Evolutionary conservation across 1,140 invertebrate genomes (phyloP), one percentile per base, ranked within the genome.

Genomic region (Homalodisca vitripennis): DNA sequence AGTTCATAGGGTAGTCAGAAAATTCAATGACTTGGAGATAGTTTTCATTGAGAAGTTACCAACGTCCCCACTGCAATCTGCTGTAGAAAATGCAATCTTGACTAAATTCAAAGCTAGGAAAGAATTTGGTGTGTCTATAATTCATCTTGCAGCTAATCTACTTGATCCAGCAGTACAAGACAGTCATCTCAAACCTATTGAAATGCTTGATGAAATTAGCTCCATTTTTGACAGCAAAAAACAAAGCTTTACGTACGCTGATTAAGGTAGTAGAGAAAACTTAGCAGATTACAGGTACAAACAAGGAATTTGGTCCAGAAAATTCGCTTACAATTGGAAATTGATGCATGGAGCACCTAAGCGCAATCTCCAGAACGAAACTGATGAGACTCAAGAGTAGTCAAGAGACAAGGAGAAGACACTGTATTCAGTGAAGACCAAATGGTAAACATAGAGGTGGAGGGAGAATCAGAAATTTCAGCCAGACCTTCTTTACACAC

Each of bases 271-370:
- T 47, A 41, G 34, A 66, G 24, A 27, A 27, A 20, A 66, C 41
- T 27, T 47, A 17, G 65, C 65, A n/a, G 65, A 66, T 66, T 66
- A 66, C 22, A 41, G 65, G 17, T 31, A 66, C 65, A 66, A 66
- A 27, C 3, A 66, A 46, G 65, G 65, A 26, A 10, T 66, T 10
- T 66, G 63, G 63, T 2, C 2, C 1, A 66, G 65, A 20, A 27
- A 3, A 46, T 66, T 66, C 22, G 13, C 66, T 12, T 27, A 67
- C 24, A 67, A 67, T 24, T 67, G 66, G 66, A 64, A 64, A 32
- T 32, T 64, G 62, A 30, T 64, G 29, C 30, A 64, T 34, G 27
- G 62, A 30, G 34, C 24, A n/a, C 10, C 27, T 6, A 62, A 62
- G 22, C 20, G n/a, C n/a, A n/a, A n/a, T n/a, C n/a, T 26, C 57